Evolutionary conservation across 92 coral and sea anemone species (phyloP).

Genomic region (Zoanthus sansibaricus): DNA sequence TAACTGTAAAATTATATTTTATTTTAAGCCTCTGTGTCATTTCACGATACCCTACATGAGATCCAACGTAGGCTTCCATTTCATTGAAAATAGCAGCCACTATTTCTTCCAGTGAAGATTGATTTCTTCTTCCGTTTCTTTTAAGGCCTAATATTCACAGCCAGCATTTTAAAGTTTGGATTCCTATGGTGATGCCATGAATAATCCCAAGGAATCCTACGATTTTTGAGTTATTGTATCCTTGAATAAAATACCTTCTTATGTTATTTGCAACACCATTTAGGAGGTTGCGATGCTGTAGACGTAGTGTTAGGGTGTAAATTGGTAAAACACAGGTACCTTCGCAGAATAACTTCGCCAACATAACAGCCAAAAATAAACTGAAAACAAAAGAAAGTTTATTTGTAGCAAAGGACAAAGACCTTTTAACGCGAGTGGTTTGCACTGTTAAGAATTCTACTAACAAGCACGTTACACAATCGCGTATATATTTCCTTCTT

Average conservation of each 20-base stretch:
- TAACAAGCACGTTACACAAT: too few relatives aligned
- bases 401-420: too few relatives aligned
- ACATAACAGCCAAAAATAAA: too few relatives aligned
- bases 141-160: constrained; percentile 35
- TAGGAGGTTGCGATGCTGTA: background rate
- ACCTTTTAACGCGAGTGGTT: too few relatives aligned
- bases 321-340: constrained; percentile 40
- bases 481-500: too few relatives aligned
- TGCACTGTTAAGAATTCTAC: too few relatives aligned
- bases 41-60: constrained; percentile 57
- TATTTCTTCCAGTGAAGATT: constrained; percentile 40
- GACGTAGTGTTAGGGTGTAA: constrained; percentile 31
- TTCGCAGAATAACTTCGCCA: background rate
- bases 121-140: constrained; percentile 29
- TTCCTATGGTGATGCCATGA: constrained; percentile 40
- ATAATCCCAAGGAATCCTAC: constrained; percentile 35
- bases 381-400: too few relatives aligned
- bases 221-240: constrained; percentile 33
- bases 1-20: constrained; percentile 52
- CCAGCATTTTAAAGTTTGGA: constrained; percentile 54
- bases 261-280: background rate
- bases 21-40: constrained; percentile 61
- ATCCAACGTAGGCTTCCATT: constrained; percentile 52
- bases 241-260: constrained; percentile 27
- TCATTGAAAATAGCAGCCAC: constrained; percentile 55